A percentile compares a stretch with the other conserved stretches of the same genome.
Evolutionary conservation across 2,113 vertebrate genomes (phyloP).

Genomic region (Podarcis cretensis): DNA sequence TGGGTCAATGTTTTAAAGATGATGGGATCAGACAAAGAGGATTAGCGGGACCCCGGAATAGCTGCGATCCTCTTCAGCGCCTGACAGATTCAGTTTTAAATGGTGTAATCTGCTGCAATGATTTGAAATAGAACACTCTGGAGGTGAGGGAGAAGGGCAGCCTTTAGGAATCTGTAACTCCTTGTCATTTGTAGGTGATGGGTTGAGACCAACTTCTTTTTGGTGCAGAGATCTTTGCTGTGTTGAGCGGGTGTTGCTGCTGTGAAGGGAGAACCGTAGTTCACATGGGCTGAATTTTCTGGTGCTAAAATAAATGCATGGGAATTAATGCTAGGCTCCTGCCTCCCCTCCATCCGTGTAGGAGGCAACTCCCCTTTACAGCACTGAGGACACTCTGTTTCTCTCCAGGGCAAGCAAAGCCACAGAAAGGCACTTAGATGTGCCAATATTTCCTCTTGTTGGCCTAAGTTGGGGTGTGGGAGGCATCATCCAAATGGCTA

Average conservation of each 20-base stretch:
- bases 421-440: not conserved
- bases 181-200: not conserved
- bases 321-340: not conserved
- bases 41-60: not conserved
- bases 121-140: not conserved
- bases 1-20: not conserved
- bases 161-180: not conserved
- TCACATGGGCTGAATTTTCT: not conserved
- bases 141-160: not conserved
- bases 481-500: not conserved
- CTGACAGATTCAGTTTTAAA: not conserved
- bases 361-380: not conserved
- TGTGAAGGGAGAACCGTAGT: not conserved
- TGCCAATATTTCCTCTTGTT: not conserved
- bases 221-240: not conserved
- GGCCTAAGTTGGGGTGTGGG: too few relatives aligned
- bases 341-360: not conserved
- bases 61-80: not conserved
- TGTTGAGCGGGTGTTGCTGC: not conserved
- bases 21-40: slow-evolving; percentile 1
- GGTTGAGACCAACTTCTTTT: not conserved
- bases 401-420: not conserved
- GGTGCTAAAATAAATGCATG: not conserved
- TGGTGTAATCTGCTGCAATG: not conserved
- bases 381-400: not conserved